phyloP scores from a whole-genome alignment of 2,113 vertebrate species.

The Petaurus breviceps region DNA sequence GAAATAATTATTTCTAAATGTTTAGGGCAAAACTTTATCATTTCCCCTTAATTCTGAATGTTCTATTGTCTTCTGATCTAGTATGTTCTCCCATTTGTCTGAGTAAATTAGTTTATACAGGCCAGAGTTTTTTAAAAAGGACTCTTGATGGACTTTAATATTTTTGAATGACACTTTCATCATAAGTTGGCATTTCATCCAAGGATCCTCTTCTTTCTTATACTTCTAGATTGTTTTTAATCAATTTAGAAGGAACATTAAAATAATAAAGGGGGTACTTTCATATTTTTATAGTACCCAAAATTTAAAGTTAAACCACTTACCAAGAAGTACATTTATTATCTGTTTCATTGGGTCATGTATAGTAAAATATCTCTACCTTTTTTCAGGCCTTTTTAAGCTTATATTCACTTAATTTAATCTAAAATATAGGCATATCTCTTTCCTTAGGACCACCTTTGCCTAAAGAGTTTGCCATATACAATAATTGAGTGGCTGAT shows the following conservation, averaged over 20 bases:
- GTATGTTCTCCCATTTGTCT: slow-evolving; percentile 6
- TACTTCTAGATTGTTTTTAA: not conserved
- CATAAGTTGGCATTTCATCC: not conserved
- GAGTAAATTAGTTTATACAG: not conserved
- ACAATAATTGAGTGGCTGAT: not conserved
- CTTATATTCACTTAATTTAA: not conserved
- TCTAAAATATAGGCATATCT: not conserved
- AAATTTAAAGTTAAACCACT: not conserved
- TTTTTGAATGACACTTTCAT: not conserved
- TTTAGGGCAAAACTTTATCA: slow-evolving; percentile 34
- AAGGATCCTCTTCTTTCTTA: not conserved
- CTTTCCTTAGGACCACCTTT: not conserved
- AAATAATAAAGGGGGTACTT: not conserved
- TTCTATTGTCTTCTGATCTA: slow-evolving; percentile 38
- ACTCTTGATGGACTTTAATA: not conserved
- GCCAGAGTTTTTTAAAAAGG: slow-evolving; percentile 2
- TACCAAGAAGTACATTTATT: not conserved
- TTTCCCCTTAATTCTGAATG: slow-evolving; percentile 16
- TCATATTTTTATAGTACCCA: slow-evolving; percentile 70
- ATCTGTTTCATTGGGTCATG: not conserved
- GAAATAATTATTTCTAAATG: not conserved
- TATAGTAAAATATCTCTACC: not conserved
- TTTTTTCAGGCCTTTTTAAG: slow-evolving; percentile 15
- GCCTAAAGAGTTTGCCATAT: not conserved
- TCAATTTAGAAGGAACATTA: not conserved